Conservation (phyloP, 53 echinoderm and acorn worm species). For the Echinarachnius parma region DNA sequence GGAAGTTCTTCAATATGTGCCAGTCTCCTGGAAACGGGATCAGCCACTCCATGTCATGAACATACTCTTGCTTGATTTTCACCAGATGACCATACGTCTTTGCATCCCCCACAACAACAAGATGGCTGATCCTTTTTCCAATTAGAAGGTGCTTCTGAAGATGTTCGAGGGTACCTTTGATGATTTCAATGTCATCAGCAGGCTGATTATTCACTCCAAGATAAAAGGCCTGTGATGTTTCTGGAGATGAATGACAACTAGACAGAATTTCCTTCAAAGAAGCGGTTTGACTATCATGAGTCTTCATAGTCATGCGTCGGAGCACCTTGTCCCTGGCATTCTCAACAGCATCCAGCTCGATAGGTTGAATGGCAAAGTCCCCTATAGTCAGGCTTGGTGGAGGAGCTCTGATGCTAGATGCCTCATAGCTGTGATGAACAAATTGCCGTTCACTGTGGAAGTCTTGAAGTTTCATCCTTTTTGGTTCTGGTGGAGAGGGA, state of each 20-base stretch:
- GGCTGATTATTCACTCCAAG: slow-evolving; percentile 36
- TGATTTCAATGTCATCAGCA: slow-evolving; percentile 41
- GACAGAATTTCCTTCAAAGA: background rate
- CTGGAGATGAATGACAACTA: background rate
- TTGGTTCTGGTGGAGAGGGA: background rate
- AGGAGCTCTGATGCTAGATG: background rate
- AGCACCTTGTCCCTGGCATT: background rate
- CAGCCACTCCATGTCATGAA: slow-evolving; percentile 37
- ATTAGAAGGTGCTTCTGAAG: slow-evolving; percentile 5
- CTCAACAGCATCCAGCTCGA: background rate
- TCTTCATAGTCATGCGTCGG: background rate
- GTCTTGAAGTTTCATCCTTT: background rate
- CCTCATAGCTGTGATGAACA: background rate
- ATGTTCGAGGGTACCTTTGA: slow-evolving; percentile 1
- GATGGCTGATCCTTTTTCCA: background rate
- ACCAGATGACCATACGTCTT: slow-evolving; percentile 37
- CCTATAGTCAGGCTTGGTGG: background rate
- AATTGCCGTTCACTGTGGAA: background rate
- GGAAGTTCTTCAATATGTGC: slow-evolving; percentile 33
- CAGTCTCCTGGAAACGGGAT: slow-evolving; percentile 43
- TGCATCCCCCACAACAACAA: slow-evolving; percentile 42
- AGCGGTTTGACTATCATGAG: background rate
- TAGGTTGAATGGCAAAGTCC: background rate
- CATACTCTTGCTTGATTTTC: slow-evolving; percentile 28
- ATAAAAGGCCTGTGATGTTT: slow-evolving; percentile 27